A percentile compares a stretch with the other conserved stretches of the same genome.
Evolutionary conservation across 2,797 vertebrate species (phyloP).

Genomic region (Novumbra hubbsi): DNA sequence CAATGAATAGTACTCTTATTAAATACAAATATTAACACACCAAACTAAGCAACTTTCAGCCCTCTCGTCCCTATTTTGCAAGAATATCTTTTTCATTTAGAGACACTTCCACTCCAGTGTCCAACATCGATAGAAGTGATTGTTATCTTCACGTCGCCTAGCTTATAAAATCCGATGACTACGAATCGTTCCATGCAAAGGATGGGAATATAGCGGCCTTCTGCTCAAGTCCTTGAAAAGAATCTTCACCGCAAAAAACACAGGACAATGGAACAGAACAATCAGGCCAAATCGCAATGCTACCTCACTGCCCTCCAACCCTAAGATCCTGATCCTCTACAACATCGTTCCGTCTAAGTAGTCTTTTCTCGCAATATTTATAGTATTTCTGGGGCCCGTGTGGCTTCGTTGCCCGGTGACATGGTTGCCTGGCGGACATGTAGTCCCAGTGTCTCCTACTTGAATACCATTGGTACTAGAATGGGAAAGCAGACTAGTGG

Average conservation of each 20-base stretch:
- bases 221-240: constrained; percentile 55
- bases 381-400: constrained; percentile 33
- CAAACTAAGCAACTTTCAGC: constrained; percentile 76
- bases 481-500: neutral
- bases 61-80: constrained; percentile 72
- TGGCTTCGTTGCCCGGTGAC: constrained; percentile 3
- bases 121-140: constrained; percentile 57
- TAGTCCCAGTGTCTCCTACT: neutral
- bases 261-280: constrained; percentile 39
- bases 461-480: constrained; percentile 5
- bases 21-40: constrained; percentile 90
- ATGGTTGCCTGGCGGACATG: neutral
- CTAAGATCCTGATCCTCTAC: constrained; percentile 17
- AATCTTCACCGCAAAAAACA: constrained; percentile 9
- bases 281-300: constrained; percentile 58
- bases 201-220: constrained; percentile 49
- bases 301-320: constrained; percentile 26
- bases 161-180: constrained; percentile 26
- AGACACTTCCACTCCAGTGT: constrained; percentile 61
- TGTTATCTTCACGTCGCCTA: constrained; percentile 41
- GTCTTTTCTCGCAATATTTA: constrained; percentile 11
- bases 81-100: constrained; percentile 56
- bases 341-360: constrained; percentile 28
- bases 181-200: neutral
- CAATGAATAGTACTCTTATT: constrained; percentile 96